These are phyloP conservation scores for Gallinago stenura DNA, from an alignment of 2,797 vertebrate species.

Conservation along the genomic window DNA sequence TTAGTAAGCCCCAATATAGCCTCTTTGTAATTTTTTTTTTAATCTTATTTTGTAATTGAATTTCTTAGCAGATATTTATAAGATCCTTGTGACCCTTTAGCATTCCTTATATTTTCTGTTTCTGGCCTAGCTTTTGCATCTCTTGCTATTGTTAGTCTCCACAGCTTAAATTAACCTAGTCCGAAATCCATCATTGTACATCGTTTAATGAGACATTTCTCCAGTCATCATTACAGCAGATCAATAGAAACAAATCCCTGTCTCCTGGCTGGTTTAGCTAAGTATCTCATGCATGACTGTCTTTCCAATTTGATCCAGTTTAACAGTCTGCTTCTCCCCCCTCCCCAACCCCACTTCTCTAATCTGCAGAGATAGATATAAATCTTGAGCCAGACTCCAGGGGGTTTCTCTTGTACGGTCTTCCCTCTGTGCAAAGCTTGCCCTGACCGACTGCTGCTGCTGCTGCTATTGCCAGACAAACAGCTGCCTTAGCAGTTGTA, in stretches of 20 bases:
- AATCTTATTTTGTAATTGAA: background rate
- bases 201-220: slow-evolving; percentile 49
- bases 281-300: slow-evolving; percentile 66
- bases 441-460: background rate
- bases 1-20: background rate
- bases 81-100: background rate
- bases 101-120: background rate
- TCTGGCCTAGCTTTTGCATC: background rate
- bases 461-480: slow-evolving; percentile 27
- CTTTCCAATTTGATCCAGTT: slow-evolving; percentile 66
- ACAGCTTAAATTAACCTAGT: background rate
- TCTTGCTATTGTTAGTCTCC: slow-evolving; percentile 4
- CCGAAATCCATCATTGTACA: slow-evolving; percentile 35
- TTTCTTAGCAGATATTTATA: background rate
- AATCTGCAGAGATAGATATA: slow-evolving; percentile 59
- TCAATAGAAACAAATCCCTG: slow-evolving; percentile 70
- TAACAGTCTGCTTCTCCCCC: slow-evolving; percentile 42
- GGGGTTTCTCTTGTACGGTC: background rate
- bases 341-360: background rate
- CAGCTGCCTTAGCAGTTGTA: slow-evolving; percentile 22
- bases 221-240: slow-evolving; percentile 52
- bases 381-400: slow-evolving; percentile 56
- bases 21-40: background rate
- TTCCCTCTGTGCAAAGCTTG: background rate
- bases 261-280: slow-evolving; percentile 69